phyloP scores from a whole-genome alignment of 2,113 vertebrate species.

The Phodopus roborovskii region DNA sequence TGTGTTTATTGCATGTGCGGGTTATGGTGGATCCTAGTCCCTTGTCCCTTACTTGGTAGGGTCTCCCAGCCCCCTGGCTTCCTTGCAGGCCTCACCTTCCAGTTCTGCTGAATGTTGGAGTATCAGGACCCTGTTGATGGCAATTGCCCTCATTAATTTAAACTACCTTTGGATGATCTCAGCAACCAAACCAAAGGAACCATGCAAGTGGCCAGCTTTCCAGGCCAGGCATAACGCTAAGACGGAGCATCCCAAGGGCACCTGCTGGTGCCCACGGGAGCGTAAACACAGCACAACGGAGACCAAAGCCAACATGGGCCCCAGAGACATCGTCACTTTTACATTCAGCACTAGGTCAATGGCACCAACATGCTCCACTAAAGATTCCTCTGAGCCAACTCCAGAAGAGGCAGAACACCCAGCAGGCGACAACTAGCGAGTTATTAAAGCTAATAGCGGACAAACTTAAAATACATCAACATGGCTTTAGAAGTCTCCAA shows the following conservation, averaged over 20 bases:
- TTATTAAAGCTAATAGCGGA: background rate
- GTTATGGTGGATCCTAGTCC: too few relatives aligned
- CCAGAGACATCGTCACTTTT: background rate
- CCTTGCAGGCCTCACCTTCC: background rate
- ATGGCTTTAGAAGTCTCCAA: background rate
- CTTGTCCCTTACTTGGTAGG: too few relatives aligned
- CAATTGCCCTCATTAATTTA: background rate
- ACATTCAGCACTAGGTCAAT: background rate
- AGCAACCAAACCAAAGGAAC: too few relatives aligned
- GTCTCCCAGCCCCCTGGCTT: background rate
- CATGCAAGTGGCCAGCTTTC: background rate
- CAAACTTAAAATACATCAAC: background rate
- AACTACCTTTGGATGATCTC: background rate
- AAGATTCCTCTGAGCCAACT: background rate
- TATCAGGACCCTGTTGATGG: background rate
- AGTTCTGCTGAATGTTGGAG: too few relatives aligned
- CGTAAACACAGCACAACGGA: background rate
- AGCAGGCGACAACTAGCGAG: background rate
- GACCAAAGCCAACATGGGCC: background rate
- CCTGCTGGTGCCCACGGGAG: background rate
- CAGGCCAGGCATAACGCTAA: too few relatives aligned
- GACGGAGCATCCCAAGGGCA: fast-evolving
- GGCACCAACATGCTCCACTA: background rate
- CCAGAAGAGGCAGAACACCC: background rate
- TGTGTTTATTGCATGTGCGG: too few relatives aligned